Conservation (phyloP, 2,113 vertebrate species). For the Nerophis lumbriciformis region DNA sequence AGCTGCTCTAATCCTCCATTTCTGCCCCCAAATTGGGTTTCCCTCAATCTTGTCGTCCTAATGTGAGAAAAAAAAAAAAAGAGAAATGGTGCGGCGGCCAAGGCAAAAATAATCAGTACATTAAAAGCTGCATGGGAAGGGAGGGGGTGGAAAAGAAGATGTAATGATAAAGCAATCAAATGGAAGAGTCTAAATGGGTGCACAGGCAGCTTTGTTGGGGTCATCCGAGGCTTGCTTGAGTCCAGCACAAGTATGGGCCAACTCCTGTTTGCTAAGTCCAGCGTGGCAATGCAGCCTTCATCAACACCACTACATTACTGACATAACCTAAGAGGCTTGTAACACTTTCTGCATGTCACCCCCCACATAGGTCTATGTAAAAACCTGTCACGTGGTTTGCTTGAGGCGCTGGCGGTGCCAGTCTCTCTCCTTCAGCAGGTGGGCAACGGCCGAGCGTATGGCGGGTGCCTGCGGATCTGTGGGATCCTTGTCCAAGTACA, state of each 20-base stretch:
- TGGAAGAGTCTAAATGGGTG: slow-evolving; percentile 31
- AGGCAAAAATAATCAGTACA: slow-evolving; percentile 57
- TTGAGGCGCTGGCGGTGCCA: slow-evolving; percentile 33
- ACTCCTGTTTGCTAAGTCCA: not conserved
- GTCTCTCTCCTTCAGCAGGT: slow-evolving; percentile 78
- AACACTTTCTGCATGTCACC: not conserved
- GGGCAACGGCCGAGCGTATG: slow-evolving; percentile 76
- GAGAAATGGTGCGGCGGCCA: slow-evolving; percentile 45
- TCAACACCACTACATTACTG: slow-evolving; percentile 6
- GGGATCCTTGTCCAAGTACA: slow-evolving; percentile 76
- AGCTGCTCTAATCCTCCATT: slow-evolving; percentile 71
- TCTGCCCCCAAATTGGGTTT: slow-evolving; percentile 68
- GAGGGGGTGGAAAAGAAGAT: slow-evolving; percentile 16
- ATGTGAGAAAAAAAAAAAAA: slow-evolving; percentile 53
- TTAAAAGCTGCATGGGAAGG: slow-evolving; percentile 47
- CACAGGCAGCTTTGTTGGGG: slow-evolving; percentile 40
- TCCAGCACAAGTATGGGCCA: slow-evolving; percentile 7
- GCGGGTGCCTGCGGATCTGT: slow-evolving; percentile 78
- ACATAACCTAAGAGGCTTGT: slow-evolving; percentile 5
- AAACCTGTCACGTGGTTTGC: slow-evolving; percentile 29
- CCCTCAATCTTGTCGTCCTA: slow-evolving; percentile 67
- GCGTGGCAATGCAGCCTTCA: not conserved
- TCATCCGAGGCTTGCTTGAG: slow-evolving; percentile 38
- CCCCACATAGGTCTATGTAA: slow-evolving; percentile 4
- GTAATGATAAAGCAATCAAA: slow-evolving; percentile 47